Evolutionary conservation across 2,797 vertebrate genomes (phyloP).

Genomic region (Acipenser ruthenus): DNA sequence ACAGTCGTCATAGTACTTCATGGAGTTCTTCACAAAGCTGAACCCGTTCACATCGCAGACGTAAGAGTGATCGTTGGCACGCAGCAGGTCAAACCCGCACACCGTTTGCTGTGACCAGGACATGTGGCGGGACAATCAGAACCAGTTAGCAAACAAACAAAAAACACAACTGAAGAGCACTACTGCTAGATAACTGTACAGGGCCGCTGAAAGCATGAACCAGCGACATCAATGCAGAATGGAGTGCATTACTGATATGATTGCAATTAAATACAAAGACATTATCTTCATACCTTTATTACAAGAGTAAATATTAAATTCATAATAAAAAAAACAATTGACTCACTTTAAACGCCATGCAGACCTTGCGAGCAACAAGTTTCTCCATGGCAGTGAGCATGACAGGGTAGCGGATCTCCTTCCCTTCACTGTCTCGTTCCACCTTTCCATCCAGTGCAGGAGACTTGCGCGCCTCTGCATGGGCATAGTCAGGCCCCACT

Average conservation of each 20-base stretch:
- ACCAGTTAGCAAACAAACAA: background rate
- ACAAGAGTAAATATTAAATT: too few species aligned
- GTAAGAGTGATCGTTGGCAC: constrained; percentile 92
- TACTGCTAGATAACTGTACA: too few species aligned
- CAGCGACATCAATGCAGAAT: too few species aligned
- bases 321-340: too few species aligned
- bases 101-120: constrained; percentile 83
- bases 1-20: constrained; percentile 99
- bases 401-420: constrained; percentile 95
- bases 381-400: constrained; percentile 99
- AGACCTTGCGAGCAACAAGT: constrained; percentile 93
- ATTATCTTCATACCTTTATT: too few species aligned
- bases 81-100: constrained; percentile 92
- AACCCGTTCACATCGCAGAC: constrained; percentile 97
- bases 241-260: too few species aligned
- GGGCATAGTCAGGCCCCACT: constrained; percentile 94
- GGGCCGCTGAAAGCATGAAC: constrained; percentile 1
- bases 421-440: constrained; percentile 93
- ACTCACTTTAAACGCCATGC: constrained; percentile 89
- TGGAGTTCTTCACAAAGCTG: constrained; percentile 98
- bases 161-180: too few species aligned
- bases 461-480: constrained; percentile 93
- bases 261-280: too few species aligned
- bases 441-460: constrained; percentile 95
- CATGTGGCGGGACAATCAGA: constrained; percentile 16